Evolutionary conservation across 2,888 invertebrate genomes (phyloP).

Genomic region (Chelonus formosanus): DNA sequence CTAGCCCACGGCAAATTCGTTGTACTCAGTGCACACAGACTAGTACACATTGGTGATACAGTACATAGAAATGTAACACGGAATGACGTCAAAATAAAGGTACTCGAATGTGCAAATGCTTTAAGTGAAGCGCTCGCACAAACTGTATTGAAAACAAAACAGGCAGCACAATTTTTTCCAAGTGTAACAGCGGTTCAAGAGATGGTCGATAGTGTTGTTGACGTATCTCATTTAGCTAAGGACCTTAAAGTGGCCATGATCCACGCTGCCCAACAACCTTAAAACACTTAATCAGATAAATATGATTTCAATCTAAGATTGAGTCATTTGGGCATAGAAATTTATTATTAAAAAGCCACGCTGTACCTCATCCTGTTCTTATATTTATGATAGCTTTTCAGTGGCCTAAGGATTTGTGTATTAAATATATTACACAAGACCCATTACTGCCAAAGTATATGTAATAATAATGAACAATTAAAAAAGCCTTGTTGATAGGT

Average conservation of each 20-base stretch:
- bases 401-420: slow-evolving; percentile 21
- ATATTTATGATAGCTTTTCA: slow-evolving; percentile 10
- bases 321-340: not conserved
- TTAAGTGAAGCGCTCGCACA: slow-evolving; percentile 82
- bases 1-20: slow-evolving; percentile 95
- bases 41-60: slow-evolving; percentile 94
- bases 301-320: not conserved
- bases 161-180: slow-evolving; percentile 91
- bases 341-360: slow-evolving; percentile 15
- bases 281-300: slow-evolving; percentile 31
- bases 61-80: slow-evolving; percentile 86
- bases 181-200: slow-evolving; percentile 89
- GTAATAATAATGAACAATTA: slow-evolving; percentile 4
- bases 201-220: slow-evolving; percentile 91
- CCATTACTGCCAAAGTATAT: slow-evolving; percentile 45
- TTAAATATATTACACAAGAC: slow-evolving; percentile 24
- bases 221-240: slow-evolving; percentile 84
- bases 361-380: slow-evolving; percentile 22
- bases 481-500: no score
- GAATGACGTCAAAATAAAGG: slow-evolving; percentile 76
- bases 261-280: slow-evolving; percentile 71
- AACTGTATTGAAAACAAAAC: slow-evolving; percentile 88
- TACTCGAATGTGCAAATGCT: slow-evolving; percentile 80
- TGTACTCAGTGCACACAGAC: slow-evolving; percentile 90
- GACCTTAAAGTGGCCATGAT: slow-evolving; percentile 80